Evolutionary conservation across 2,888 invertebrate genomes (phyloP), one percentile per base, ranked within the genome.

Genomic region (Belgica antarctica): DNA sequence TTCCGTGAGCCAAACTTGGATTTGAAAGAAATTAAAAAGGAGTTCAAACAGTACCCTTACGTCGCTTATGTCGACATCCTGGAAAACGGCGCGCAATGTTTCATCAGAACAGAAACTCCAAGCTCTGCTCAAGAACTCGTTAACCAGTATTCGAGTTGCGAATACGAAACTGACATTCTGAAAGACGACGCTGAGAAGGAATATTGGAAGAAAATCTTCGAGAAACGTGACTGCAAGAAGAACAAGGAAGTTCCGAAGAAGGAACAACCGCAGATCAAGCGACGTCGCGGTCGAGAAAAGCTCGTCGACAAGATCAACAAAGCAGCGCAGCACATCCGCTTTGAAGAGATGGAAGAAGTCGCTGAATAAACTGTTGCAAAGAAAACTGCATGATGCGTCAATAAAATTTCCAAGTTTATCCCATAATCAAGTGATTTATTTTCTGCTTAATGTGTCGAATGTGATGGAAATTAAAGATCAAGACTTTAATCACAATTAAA

Each of bases 41-140:
- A 87, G 75, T 80, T 87, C 72, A 85, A 83, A 73, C 82, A 83
- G 70, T 84, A 86, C 72, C 78, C 83, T 17, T 85, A 85, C 28
- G 86, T 91, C 0, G 84, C 89, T 73, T 95, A 92, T 76, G 87
- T 95, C 0, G 95, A 96, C 75, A 84, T 90, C 0, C 86, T 86
- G 73, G 88, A 89, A 73, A 89, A 89, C 1, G 85, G 86, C 69
- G 81, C 82, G 5, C 83, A 87, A 74, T 88, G 87, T 0, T 85
- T 85, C 76, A 80, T 93, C 3, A 82, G 92, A 63, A 88, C 92
- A 52, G 83, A 83, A 71, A 79, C 81, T 0, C 75, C 82, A 0
- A 79, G 78, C 70, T 80, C 83, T 57, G 84, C 85, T 1, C 73
- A 74, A 7, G 75, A 77, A 5, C 73, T 80, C 62, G 71, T 76